Evolutionary conservation across 1,140 invertebrate species (phyloP).

Genomic region (Atta colombica): DNA sequence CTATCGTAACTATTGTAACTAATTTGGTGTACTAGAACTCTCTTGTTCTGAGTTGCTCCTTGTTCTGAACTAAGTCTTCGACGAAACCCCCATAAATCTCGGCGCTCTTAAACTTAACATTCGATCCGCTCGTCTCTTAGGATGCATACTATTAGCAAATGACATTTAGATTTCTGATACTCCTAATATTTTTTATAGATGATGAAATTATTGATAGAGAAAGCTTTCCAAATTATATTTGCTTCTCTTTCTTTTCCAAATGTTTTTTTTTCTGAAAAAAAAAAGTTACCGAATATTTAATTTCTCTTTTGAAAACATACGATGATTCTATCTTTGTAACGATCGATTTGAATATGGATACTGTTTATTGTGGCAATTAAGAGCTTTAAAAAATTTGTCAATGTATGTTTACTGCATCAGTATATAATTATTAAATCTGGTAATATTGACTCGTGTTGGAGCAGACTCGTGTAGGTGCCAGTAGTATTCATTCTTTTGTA

Average conservation of each 20-base stretch:
- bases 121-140: not conserved
- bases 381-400: not conserved
- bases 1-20: conserved; percentile 57
- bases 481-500: not conserved
- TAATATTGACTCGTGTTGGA: not conserved
- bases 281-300: not conserved
- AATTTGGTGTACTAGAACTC: conserved; percentile 49
- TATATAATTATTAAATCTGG: conserved; percentile 31
- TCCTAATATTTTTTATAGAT: not conserved
- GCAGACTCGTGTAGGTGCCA: too few relatives aligned
- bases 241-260: not conserved
- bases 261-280: not conserved
- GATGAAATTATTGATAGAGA: not conserved
- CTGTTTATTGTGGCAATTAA: not conserved
- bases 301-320: not conserved
- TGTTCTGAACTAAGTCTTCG: conserved; percentile 12
- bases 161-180: conserved; percentile 6
- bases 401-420: not conserved
- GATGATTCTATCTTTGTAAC: not conserved
- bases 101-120: conserved; percentile 18
- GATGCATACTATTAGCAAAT: not conserved
- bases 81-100: conserved; percentile 46
- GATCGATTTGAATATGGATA: not conserved
- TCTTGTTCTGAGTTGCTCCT: conserved; percentile 25
- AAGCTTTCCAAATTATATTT: not conserved